phyloP scores from a whole-genome alignment of 2,113 vertebrate genomes.

The Pseudopipra pipra region DNA sequence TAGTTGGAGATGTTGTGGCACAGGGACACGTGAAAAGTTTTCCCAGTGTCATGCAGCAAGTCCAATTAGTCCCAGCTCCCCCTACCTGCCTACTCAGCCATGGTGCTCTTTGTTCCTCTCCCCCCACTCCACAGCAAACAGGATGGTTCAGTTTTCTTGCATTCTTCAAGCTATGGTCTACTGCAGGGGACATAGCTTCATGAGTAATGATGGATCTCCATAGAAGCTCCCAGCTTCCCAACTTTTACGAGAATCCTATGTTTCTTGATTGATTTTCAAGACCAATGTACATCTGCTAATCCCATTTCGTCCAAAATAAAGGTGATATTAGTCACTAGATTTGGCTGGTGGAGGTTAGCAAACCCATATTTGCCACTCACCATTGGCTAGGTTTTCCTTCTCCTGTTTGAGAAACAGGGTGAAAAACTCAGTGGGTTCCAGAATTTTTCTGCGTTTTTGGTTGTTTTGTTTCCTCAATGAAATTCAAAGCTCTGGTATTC shows the following conservation, averaged over 20 bases:
- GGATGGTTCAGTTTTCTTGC: neutral
- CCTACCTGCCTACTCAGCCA: neutral
- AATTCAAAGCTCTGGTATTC: neutral
- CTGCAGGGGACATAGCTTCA: neutral
- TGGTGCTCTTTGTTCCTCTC: neutral
- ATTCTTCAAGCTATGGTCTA: neutral
- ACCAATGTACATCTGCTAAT: neutral
- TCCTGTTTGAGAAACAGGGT: neutral
- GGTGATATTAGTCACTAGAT: neutral
- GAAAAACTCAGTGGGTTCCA: neutral
- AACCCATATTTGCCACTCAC: neutral
- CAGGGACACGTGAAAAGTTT: neutral
- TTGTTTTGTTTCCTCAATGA: conserved; percentile 9
- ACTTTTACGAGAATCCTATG: neutral
- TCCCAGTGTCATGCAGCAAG: neutral
- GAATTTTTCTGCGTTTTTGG: neutral
- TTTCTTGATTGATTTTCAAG: neutral
- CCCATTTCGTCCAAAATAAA: neutral
- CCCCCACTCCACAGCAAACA: neutral
- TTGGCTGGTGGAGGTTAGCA: neutral
- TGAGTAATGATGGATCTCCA: neutral
- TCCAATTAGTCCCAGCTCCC: accelerated
- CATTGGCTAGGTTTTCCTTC: neutral
- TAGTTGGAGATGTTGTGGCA: neutral
- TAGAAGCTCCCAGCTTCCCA: neutral